These are phyloP conservation scores for Heliconius sara DNA, from an alignment of 2,888 invertebrate genomes.

Conservation along the genomic window DNA sequence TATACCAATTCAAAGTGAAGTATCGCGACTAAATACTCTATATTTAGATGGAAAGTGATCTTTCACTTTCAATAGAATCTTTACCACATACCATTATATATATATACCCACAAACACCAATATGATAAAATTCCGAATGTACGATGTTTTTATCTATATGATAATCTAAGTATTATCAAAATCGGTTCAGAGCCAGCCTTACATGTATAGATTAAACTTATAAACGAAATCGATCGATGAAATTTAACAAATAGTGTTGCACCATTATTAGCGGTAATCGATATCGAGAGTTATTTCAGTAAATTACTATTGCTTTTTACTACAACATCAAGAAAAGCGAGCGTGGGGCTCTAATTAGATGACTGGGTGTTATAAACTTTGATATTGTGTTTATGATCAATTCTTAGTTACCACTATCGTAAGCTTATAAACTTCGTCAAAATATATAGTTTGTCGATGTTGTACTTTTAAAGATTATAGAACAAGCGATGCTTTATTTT, in stretches of 20 bases:
- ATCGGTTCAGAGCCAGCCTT: slow-evolving; percentile 24
- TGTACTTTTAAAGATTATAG: background rate
- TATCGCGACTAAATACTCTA: background rate
- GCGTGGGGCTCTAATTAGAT: slow-evolving; percentile 22
- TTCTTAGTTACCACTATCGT: slow-evolving; percentile 8
- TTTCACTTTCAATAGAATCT: background rate
- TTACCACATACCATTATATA: background rate
- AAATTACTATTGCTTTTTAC: slow-evolving; percentile 24
- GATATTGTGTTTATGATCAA: slow-evolving; percentile 20
- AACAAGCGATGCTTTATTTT: background rate
- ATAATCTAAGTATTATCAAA: slow-evolving; percentile 23
- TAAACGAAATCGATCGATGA: slow-evolving; percentile 22
- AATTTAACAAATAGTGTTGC: slow-evolving; percentile 31
- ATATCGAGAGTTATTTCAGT: slow-evolving; percentile 25
- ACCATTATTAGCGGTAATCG: slow-evolving; percentile 18
- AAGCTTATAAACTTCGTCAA: slow-evolving; percentile 24
- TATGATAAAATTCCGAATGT: background rate
- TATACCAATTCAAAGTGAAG: background rate
- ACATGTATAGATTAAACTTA: slow-evolving; percentile 26
- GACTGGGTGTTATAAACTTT: slow-evolving; percentile 20
- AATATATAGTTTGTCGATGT: background rate
- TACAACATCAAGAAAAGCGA: background rate
- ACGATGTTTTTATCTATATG: background rate
- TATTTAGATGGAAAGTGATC: background rate
- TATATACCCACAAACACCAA: background rate